Conservation (phyloP, 2,888 invertebrate species). For the Epirrita christyi region DNA sequence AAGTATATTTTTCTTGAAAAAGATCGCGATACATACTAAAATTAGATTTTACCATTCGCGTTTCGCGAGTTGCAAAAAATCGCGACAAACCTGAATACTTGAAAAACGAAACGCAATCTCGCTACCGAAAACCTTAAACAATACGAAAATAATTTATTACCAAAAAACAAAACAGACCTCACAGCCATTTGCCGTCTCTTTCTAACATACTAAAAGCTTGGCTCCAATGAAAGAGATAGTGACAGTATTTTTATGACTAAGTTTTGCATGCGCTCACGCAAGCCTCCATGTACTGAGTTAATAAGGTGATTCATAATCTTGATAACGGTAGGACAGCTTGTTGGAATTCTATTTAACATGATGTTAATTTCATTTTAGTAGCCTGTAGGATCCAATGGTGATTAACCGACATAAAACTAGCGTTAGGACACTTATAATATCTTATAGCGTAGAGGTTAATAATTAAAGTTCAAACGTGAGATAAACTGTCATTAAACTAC, state of each 20-base stretch:
- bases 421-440: background rate
- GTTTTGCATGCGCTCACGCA: slow-evolving; percentile 60
- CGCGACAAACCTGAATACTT: too few species aligned
- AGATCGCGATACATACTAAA: too few species aligned
- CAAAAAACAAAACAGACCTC: slow-evolving; percentile 36
- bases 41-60: too few species aligned
- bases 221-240: slow-evolving; percentile 41
- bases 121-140: slow-evolving; percentile 41
- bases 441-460: too few species aligned
- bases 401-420: background rate
- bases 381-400: background rate
- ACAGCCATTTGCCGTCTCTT: slow-evolving; percentile 32
- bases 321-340: slow-evolving; percentile 57
- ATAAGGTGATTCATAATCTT: slow-evolving; percentile 60
- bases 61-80: too few species aligned
- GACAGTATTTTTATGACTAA: slow-evolving; percentile 32
- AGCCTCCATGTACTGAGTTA: slow-evolving; percentile 52
- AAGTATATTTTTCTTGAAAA: too few species aligned
- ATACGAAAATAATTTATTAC: slow-evolving; percentile 48
- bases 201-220: slow-evolving; percentile 27
- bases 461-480: too few species aligned
- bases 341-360: slow-evolving; percentile 47
- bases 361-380: slow-evolving; percentile 35
- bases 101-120: slow-evolving; percentile 3
- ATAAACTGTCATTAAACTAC: too few species aligned